Conservation (phyloP, 2,888 invertebrate species). For the Athrips mouffetella region DNA sequence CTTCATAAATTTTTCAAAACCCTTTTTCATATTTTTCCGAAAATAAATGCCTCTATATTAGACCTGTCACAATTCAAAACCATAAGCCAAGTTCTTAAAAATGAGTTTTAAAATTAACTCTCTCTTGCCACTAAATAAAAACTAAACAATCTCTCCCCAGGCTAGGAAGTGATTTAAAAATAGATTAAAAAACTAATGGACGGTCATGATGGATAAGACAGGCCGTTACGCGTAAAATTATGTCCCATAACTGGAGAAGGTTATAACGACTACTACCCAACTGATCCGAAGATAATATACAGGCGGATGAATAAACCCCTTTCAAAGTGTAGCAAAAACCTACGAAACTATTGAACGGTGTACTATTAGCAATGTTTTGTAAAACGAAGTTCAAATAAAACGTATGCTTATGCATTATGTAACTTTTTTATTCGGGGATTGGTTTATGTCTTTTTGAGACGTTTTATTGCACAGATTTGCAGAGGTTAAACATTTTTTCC, state of each 20-base stretch:
- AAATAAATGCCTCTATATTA: neutral
- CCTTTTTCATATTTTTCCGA: neutral
- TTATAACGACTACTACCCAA: too few species aligned
- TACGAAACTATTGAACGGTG: too few species aligned
- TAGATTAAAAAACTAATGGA: conserved; percentile 33
- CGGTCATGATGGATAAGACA: conserved; percentile 29
- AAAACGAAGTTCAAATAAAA: too few species aligned
- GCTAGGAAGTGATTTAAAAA: conserved; percentile 31
- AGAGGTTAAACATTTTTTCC: too few species aligned
- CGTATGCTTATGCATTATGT: too few species aligned
- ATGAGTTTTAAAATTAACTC: conserved; percentile 6
- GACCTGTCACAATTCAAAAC: conserved; percentile 6
- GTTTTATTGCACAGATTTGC: too few species aligned
- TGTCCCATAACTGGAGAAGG: conserved; percentile 26
- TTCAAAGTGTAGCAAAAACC: too few species aligned
- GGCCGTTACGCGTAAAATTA: conserved; percentile 33
- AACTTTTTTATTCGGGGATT: too few species aligned
- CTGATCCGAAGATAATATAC: too few species aligned
- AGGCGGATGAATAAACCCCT: too few species aligned
- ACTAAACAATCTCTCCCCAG: conserved; percentile 14
- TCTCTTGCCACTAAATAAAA: conserved; percentile 8
- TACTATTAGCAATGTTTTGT: too few species aligned
- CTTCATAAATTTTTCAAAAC: neutral
- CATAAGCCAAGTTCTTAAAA: neutral
- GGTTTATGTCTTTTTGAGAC: too few species aligned